Evolutionary conservation across 2,113 vertebrate genomes (phyloP), one percentile per base, ranked within the genome.

Genomic region (Percina caprodes): DNA sequence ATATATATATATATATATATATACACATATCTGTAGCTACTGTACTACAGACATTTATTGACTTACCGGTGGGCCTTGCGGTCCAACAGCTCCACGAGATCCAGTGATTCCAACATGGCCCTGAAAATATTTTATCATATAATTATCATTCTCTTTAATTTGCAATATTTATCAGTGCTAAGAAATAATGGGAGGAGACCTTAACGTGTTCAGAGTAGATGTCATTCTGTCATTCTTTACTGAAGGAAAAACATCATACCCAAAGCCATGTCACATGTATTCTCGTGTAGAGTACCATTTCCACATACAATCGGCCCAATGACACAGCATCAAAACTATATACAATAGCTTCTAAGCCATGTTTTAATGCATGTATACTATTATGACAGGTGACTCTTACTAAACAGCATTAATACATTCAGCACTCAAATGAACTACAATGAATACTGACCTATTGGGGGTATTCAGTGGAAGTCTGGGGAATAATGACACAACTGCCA

Each of bases 11-110:
- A 9, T 60, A 35, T 69, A 33, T 35, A 51, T 5, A 51, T 18
- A 46, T 26, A 65, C 13, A n/a, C n/a, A n/a, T n/a, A n/a, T n/a
- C 26, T 48, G 10, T 33, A 48, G 48, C 6, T 35, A 69, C 7
- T 71, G 62, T 45, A 19, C 9, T 18, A 55, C 0, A 54, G 51
- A 62, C 6, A 52, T 60, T 67, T 54, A 33, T n/a, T 77, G 72
- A 89, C 97, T 95, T 96, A 99, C 98, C 84, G 98, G 98, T 65
- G 90, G 79, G 2, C 98, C 98, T 93, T 97, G 97, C 23, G 97
- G 97, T 93, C 98, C 98, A 65, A 90, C 49, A 60, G 96, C 86
- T 81, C 98, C 98, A 91, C 97, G 96, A 86, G 87, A 83, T 87
- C 98, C 98, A 73, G 91, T 87, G 60, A 95, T 60, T 54, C 98